Percentiles rank a stretch among this genome's conserved stretches.
Evolutionary conservation across 2,888 invertebrate genomes (phyloP).

Genomic region (Ichneumoninae sp.): DNA sequence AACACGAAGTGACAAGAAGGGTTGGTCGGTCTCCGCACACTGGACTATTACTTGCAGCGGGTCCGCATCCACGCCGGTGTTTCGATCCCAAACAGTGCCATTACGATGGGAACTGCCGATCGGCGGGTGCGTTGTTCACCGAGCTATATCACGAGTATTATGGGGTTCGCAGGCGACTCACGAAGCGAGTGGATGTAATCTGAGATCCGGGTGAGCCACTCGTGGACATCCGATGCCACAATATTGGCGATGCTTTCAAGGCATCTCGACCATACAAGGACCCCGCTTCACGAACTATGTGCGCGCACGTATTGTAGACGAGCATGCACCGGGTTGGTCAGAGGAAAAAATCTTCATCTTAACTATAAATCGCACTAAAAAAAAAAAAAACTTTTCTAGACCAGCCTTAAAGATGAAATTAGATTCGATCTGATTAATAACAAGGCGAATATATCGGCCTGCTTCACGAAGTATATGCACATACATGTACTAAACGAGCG

Average conservation of each 20-base stretch:
- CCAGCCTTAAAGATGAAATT: background rate
- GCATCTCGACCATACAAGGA: constrained; percentile 70
- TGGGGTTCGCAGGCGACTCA: constrained; percentile 43
- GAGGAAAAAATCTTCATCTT: too few relatives aligned
- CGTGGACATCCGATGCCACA: constrained; percentile 73
- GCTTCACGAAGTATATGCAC: constrained; percentile 15
- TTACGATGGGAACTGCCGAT: constrained; percentile 61
- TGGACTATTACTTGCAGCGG: constrained; percentile 25
- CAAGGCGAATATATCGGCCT: background rate
- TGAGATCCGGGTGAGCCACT: constrained; percentile 65
- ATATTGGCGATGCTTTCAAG: constrained; percentile 77
- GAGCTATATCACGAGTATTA: constrained; percentile 44
- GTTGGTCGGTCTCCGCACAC: constrained; percentile 35
- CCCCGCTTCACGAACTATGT: constrained; percentile 33
- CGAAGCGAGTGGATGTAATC: constrained; percentile 65
- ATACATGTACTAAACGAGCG: background rate
- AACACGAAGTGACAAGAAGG: constrained; percentile 63
- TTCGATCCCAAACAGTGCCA: constrained; percentile 38
- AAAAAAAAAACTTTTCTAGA: background rate
- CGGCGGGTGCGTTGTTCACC: constrained; percentile 33
- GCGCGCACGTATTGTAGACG: background rate
- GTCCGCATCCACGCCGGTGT: constrained; percentile 53
- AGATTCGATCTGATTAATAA: too few relatives aligned
- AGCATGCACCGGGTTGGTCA: background rate
- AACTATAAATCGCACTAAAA: background rate